phyloP scores from a whole-genome alignment of 2,113 vertebrate species.

The Chaetorhynchus papuensis region DNA sequence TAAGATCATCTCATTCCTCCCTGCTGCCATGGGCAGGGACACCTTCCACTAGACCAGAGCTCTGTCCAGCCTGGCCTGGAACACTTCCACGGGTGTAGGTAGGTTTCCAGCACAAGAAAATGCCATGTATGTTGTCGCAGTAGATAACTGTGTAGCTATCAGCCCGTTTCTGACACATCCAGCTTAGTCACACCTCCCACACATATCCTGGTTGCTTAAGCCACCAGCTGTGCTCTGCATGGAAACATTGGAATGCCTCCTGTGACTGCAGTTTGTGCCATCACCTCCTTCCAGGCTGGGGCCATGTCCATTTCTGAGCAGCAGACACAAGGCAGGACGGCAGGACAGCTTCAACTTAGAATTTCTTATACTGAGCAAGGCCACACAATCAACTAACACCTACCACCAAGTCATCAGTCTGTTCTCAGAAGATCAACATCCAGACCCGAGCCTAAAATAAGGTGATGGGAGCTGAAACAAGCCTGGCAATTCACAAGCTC shows the following conservation, averaged over 20 bases:
- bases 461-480: neutral
- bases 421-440: neutral
- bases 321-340: neutral
- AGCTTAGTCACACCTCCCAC: fast-evolving
- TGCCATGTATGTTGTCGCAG: neutral
- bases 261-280: neutral
- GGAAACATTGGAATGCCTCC: neutral
- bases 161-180: neutral
- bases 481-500: neutral
- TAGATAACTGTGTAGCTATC: fast-evolving
- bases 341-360: neutral
- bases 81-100: neutral
- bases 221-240: neutral
- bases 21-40: neutral
- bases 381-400: fast-evolving
- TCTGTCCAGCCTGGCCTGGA: neutral
- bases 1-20: neutral
- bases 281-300: neutral
- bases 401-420: neutral
- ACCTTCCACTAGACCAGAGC: neutral
- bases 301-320: neutral
- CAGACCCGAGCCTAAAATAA: neutral
- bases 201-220: neutral
- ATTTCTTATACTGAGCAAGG: neutral
- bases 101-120: neutral